phyloP scores from a whole-genome alignment of 2,888 invertebrate genomes.

The Eristalis intricaria region DNA sequence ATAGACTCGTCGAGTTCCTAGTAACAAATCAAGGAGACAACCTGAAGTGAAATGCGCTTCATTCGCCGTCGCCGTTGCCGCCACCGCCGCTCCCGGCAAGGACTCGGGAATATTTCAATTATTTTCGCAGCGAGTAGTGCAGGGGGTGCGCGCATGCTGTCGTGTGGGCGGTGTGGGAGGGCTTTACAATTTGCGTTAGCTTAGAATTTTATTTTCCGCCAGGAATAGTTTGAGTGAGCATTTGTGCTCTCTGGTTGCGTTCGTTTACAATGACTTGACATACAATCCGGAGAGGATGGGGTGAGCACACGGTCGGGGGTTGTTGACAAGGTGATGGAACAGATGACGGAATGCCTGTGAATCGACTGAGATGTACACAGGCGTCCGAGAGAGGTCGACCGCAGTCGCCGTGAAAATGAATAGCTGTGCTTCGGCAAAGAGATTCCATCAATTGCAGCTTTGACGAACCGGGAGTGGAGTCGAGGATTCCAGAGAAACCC shows the following conservation, averaged over 20 bases:
- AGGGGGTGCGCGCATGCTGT: not conserved
- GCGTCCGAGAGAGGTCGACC: no score
- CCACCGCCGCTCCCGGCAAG: not conserved
- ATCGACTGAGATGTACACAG: no score
- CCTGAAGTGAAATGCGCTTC: conserved; percentile 58
- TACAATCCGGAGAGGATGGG: not conserved
- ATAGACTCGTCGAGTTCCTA: conserved; percentile 57
- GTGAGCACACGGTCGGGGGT: not conserved
- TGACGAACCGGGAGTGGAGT: no score
- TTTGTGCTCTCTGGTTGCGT: not conserved
- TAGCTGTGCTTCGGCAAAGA: no score
- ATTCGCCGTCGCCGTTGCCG: not conserved
- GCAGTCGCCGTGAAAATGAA: no score
- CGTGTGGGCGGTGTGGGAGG: conserved; percentile 15
- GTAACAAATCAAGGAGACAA: conserved; percentile 65
- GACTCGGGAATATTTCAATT: conserved; percentile 57
- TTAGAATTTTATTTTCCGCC: conserved; percentile 17
- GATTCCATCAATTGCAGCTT: no score
- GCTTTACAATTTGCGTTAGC: conserved; percentile 42
- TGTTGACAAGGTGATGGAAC: not conserved
- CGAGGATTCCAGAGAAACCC: no score
- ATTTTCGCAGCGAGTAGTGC: conserved; percentile 45
- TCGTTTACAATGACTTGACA: not conserved
- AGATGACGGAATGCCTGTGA: not conserved
- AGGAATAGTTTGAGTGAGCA: not conserved